These are phyloP conservation scores for Pangasius krempfi DNA, from an alignment of 2,797 vertebrate genomes.

Conservation along the genomic window DNA sequence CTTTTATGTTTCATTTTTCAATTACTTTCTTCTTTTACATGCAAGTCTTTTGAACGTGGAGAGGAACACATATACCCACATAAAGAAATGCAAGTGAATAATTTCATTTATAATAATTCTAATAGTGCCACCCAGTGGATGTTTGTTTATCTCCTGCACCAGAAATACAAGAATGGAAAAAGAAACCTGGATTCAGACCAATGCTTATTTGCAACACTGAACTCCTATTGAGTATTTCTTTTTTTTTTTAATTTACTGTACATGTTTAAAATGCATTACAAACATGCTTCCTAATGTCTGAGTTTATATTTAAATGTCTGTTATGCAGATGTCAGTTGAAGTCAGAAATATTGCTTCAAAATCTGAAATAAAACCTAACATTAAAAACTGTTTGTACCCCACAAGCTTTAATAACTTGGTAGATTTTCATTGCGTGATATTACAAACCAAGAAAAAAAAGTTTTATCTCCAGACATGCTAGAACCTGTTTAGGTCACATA, in stretches of 20 bases:
- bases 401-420: neutral
- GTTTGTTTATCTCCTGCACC: neutral
- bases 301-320: neutral
- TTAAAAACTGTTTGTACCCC: neutral
- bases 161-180: neutral
- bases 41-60: neutral
- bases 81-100: neutral
- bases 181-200: neutral
- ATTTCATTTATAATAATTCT: neutral
- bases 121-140: slow-evolving; percentile 13
- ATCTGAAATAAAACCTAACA: neutral
- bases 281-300: neutral
- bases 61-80: neutral
- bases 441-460: slow-evolving; percentile 1
- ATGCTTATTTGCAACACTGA: neutral
- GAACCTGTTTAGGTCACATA: slow-evolving; percentile 34
- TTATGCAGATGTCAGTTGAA: neutral
- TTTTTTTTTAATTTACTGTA: neutral
- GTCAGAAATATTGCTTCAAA: neutral
- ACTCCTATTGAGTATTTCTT: neutral
- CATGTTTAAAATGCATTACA: neutral
- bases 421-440: neutral
- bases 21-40: neutral
- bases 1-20: neutral
- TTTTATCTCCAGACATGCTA: slow-evolving; percentile 15